Evolutionary conservation across 2,113 vertebrate genomes (phyloP).

Genomic region (Accipiter virgatus): DNA sequence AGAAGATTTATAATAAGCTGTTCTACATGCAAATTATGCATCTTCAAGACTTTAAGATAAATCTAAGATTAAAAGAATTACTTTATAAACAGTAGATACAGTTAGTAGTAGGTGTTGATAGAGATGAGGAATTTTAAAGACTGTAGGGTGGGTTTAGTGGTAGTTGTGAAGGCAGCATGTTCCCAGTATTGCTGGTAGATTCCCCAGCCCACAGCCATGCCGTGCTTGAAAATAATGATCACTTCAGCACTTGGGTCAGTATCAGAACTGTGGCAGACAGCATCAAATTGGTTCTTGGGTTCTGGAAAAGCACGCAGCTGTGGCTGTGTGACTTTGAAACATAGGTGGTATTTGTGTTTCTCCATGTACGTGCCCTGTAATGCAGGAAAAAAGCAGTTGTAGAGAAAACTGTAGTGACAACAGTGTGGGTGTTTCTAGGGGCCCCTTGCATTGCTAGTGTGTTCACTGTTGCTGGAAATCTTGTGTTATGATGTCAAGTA

Average conservation of each 20-base stretch:
- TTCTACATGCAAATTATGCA: not conserved
- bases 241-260: rapidly evolving
- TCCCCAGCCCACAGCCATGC: not conserved
- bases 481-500: rapidly evolving
- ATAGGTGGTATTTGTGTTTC: rapidly evolving
- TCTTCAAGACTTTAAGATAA: not conserved
- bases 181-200: not conserved
- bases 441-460: too few species aligned
- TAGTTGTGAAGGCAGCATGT: not conserved
- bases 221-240: not conserved
- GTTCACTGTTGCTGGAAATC: not conserved
- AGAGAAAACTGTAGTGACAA: not conserved
- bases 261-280: not conserved
- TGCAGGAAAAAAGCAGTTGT: not conserved
- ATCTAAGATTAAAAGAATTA: not conserved
- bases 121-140: not conserved
- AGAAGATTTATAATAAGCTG: not conserved
- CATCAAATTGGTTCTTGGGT: not conserved
- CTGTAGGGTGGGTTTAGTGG: not conserved
- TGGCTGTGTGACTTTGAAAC: not conserved
- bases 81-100: not conserved
- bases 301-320: not conserved
- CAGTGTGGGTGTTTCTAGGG: not conserved
- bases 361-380: rapidly evolving
- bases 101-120: not conserved